Percentiles rank a stretch among this genome's conserved stretches.
Evolutionary conservation across 2,888 invertebrate species (phyloP).

Genomic region (Mimas tiliae): DNA sequence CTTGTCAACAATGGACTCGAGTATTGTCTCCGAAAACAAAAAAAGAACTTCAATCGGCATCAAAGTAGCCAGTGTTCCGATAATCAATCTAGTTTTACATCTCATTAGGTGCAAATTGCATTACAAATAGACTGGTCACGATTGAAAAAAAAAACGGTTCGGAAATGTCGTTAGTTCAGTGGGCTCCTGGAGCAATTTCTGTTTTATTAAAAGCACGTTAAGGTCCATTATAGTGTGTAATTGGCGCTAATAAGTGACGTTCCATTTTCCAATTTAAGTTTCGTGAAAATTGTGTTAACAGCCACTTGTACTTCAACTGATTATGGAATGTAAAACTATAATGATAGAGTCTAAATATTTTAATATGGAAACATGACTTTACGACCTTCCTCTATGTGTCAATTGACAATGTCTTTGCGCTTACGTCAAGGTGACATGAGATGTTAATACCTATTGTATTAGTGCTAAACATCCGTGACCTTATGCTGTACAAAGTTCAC

Average conservation of each 20-base stretch:
- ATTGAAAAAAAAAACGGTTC: constrained; percentile 41
- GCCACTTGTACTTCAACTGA: constrained; percentile 43
- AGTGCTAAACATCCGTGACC: constrained; percentile 81
- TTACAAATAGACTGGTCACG: constrained; percentile 82
- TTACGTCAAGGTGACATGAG: constrained; percentile 82
- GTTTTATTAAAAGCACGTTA: neutral
- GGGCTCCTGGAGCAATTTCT: neutral
- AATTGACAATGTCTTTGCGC: constrained; percentile 66
- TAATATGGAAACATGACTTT: constrained; percentile 36
- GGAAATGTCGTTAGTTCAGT: constrained; percentile 11
- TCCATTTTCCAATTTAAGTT: constrained; percentile 32
- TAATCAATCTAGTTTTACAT: constrained; percentile 83
- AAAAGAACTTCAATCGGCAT: constrained; percentile 64
- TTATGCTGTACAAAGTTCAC: constrained; percentile 80
- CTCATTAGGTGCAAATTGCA: constrained; percentile 83
- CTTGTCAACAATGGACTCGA: constrained; percentile 52
- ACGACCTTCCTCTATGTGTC: constrained; percentile 40
- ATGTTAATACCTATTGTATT: constrained; percentile 80
- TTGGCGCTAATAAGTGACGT: constrained; percentile 31
- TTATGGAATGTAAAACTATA: constrained; percentile 47
- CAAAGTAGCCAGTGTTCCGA: constrained; percentile 61
- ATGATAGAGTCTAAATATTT: constrained; percentile 50
- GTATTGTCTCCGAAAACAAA: constrained; percentile 66
- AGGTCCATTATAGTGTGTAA: neutral
- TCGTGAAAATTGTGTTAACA: constrained; percentile 50